Evolutionary conservation across 2,797 vertebrate species (phyloP).

Genomic region (Labroides dimidiatus): DNA sequence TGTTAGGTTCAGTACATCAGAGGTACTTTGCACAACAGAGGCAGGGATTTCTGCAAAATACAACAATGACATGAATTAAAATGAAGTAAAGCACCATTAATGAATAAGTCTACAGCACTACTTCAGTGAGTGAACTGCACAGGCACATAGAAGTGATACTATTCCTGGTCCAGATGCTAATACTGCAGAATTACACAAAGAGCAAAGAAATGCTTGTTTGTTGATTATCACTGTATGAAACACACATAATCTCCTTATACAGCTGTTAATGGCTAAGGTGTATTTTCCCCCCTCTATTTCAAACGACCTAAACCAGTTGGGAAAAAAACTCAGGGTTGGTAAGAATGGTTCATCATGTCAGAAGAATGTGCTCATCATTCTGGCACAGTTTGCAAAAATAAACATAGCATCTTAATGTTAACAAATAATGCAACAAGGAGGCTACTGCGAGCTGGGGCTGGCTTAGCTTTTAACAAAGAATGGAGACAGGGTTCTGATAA

Average conservation of each 20-base stretch:
- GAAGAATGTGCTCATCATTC: background rate
- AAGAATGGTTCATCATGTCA: constrained; percentile 15
- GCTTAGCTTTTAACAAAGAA: constrained; percentile 23
- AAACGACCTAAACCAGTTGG: constrained; percentile 46
- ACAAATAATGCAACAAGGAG: too few relatives aligned
- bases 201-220: constrained; percentile 73
- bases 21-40: constrained; percentile 13
- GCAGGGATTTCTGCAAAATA: constrained; percentile 38
- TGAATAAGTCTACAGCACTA: constrained; percentile 43
- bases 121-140: constrained; percentile 57
- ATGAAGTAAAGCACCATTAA: constrained; percentile 69
- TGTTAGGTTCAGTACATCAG: constrained; percentile 14
- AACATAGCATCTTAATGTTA: background rate
- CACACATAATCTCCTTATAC: constrained; percentile 18
- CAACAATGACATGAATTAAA: constrained; percentile 38
- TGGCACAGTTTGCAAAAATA: background rate
- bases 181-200: constrained; percentile 79
- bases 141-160: constrained; percentile 72
- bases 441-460: background rate
- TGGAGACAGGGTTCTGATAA: background rate
- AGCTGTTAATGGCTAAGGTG: constrained; percentile 61
- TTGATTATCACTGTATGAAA: constrained; percentile 74
- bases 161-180: constrained; percentile 83
- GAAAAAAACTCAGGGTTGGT: constrained; percentile 8
- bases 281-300: constrained; percentile 38